A percentile compares a stretch with the other conserved stretches of the same genome.
Evolutionary conservation across 2,113 vertebrate species (phyloP).

Genomic region (Crotophaga sulcirostris): DNA sequence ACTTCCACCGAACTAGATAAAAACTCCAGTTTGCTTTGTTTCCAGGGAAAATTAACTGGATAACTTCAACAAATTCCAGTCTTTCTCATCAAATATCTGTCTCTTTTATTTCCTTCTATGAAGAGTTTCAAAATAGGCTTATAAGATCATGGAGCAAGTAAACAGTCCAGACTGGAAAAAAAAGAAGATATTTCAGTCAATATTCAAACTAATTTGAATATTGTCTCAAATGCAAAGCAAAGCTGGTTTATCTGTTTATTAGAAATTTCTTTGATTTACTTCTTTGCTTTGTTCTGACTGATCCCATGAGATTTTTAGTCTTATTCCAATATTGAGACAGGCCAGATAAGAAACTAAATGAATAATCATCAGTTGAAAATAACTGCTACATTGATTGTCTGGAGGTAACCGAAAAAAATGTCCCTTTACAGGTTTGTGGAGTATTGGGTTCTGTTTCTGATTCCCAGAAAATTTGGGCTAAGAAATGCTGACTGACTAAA

Average conservation of each 20-base stretch:
- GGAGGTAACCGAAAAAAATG: neutral
- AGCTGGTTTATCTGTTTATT: neutral
- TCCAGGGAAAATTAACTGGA: neutral
- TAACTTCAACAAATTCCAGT: neutral
- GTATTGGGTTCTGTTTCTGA: neutral
- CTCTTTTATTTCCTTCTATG: neutral
- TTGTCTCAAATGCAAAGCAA: neutral
- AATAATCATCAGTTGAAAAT: neutral
- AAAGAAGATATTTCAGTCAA: neutral
- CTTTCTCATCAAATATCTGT: neutral
- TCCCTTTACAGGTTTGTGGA: neutral
- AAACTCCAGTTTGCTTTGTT: neutral
- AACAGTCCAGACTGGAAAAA: neutral
- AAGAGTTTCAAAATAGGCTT: neutral
- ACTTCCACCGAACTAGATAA: neutral
- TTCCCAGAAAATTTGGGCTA: neutral
- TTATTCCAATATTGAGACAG: neutral
- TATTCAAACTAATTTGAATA: neutral
- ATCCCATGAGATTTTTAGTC: neutral
- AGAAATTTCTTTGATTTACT: neutral
- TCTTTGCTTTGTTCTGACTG: neutral
- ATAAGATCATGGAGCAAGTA: neutral
- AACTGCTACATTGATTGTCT: neutral
- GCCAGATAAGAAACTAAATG: neutral
- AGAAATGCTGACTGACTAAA: neutral